Evolutionary conservation across 2,797 vertebrate species (phyloP).

Genomic region (Austrolebias charrua): DNA sequence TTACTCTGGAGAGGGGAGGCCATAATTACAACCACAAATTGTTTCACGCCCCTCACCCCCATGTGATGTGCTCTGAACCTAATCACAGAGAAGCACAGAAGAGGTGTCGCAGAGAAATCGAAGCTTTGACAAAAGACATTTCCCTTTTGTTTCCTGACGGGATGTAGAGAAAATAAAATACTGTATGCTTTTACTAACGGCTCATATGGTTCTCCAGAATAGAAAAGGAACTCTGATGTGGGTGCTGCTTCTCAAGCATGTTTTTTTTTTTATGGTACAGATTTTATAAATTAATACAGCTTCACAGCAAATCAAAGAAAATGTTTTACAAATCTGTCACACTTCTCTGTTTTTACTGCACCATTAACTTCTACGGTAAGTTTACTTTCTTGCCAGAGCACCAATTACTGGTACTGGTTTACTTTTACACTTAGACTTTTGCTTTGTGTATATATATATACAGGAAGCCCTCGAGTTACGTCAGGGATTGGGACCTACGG

Average conservation of each 20-base stretch:
- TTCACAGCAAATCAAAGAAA: too few relatives aligned
- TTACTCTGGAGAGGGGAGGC: conserved; percentile 77
- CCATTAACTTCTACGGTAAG: too few relatives aligned
- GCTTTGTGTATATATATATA: too few relatives aligned
- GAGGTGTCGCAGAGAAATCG: conserved; percentile 49
- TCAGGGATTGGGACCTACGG: too few relatives aligned
- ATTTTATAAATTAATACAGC: too few relatives aligned
- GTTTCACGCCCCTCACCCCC: conserved; percentile 70
- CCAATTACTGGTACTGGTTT: too few relatives aligned
- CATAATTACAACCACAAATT: conserved; percentile 76
- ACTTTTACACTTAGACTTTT: too few relatives aligned
- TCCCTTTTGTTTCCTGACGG: conserved; percentile 64
- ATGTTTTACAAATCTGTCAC: too few relatives aligned
- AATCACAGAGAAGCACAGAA: conserved; percentile 65
- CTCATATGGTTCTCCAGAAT: neutral
- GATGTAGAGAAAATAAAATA: conserved; percentile 58
- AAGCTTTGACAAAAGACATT: conserved; percentile 53
- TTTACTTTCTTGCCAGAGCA: too few relatives aligned
- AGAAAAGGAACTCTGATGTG: neutral
- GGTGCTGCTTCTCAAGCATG: neutral
- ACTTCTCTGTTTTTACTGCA: too few relatives aligned
- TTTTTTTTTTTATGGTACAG: too few relatives aligned
- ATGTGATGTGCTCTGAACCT: conserved; percentile 60
- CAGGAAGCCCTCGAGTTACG: too few relatives aligned
- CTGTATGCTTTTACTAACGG: conserved; percentile 4